Evolutionary conservation across 2,797 vertebrate species (phyloP), one percentile per base, ranked within the genome.

Genomic region (Paedocypris micromegethes): DNA sequence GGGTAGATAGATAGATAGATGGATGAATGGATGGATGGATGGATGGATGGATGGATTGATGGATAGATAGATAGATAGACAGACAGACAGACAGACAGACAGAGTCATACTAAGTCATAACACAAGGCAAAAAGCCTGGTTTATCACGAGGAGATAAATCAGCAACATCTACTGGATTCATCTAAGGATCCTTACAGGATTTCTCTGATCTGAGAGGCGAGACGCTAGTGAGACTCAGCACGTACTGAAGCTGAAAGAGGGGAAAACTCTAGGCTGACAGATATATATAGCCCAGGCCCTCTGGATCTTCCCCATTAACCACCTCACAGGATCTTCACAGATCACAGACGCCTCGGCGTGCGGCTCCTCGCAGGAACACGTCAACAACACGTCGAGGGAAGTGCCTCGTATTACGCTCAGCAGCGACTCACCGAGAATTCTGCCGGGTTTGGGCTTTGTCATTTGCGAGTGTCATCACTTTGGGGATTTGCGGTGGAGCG

Each of bases 241-340:
- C 72, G 72, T 80, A 72, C 74, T 57, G 78, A 77, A 78, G 79
- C 80, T 76, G 79, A 76, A 77, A 54, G 39, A 71, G 72, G 80
- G 79, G 80, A 79, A 85, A 83, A 78, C 84, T 82, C 80, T 75
- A 41, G 70, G 83, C 77, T 78, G 82, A 85, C 80, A 50, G 74
- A 80, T 87, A 83, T 76, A 88, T 86, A 79, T 86, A 86, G 74
- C 70, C 48, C 1, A 42, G 59, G 52, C 64, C 72, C 66, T 64
- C 5, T 46, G 40, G 3, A 77, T 66, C 70, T 68, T 64, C 70
- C 64, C 53, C 67, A 66, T 53, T 49, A 56, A 56, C 9, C 66
- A 59, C 9, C 53, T 64, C 74, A 57, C 40, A 62, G 41, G 66
- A 60, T 56, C 55, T 38, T 5, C 70, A 42, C 47, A 49, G 61